These are phyloP conservation scores for Bombus polaris DNA, from an alignment of 1,140 invertebrate genomes.

Conservation along the genomic window DNA sequence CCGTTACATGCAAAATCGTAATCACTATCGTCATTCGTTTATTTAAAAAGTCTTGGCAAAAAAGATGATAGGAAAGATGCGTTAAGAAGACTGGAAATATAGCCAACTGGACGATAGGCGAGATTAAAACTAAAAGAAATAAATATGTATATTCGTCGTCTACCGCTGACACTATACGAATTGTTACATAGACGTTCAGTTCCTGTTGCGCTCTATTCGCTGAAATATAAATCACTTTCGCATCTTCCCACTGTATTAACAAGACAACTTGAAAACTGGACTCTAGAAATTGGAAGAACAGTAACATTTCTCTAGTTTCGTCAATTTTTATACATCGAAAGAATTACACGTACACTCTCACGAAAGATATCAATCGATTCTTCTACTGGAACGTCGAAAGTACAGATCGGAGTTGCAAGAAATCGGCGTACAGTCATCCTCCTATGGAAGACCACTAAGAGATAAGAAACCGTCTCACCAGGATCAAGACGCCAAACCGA, in stretches of 20 bases:
- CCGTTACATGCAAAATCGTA: neutral
- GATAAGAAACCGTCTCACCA: slow-evolving; percentile 7
- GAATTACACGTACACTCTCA: no score
- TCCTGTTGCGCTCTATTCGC: no score
- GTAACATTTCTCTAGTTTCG: neutral
- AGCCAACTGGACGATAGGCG: no score
- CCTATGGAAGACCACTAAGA: neutral
- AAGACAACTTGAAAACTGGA: neutral
- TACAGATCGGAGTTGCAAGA: neutral
- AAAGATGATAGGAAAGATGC: neutral
- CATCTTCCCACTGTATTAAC: no score
- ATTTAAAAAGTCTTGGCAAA: neutral
- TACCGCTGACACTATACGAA: no score
- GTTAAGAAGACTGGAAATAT: neutral
- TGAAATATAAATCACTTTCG: no score
- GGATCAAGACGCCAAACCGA: slow-evolving; percentile 20
- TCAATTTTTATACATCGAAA: neutral
- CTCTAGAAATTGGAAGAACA: neutral
- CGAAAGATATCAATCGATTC: neutral
- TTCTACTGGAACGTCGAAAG: neutral
- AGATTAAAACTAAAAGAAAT: no score
- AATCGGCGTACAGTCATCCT: neutral
- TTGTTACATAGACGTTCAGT: no score
- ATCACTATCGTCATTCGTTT: neutral
- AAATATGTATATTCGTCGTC: no score